Conservation (phyloP, 1,140 invertebrate species). For the Nasonia vitripennis region DNA sequence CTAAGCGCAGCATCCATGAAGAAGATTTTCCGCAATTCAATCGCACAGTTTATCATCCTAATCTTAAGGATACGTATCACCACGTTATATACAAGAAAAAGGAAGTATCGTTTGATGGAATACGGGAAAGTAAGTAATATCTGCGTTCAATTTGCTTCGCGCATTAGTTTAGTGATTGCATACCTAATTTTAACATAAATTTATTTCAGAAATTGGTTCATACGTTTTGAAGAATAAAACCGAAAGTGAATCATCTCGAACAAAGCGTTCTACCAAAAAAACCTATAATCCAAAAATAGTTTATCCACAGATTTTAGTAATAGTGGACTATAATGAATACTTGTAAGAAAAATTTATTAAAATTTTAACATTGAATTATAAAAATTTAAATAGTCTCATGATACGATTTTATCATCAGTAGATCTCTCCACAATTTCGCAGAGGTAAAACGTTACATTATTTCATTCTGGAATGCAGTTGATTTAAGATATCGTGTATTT, state of each 20-base stretch:
- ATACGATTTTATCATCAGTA: neutral
- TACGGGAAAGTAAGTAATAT: constrained; percentile 38
- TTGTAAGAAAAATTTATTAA: constrained; percentile 55
- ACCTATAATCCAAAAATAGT: constrained; percentile 52
- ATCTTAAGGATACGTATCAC: constrained; percentile 54
- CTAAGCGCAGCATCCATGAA: constrained; percentile 30
- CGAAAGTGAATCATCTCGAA: neutral
- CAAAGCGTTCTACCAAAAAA: constrained; percentile 42
- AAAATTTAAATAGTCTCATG: neutral
- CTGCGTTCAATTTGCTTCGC: neutral
- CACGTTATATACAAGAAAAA: constrained; percentile 62
- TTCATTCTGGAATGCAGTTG: constrained; percentile 63
- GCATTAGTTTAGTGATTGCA: neutral
- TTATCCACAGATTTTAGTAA: constrained; percentile 64
- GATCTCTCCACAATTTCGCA: constrained; percentile 37
- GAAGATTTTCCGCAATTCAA: constrained; percentile 18
- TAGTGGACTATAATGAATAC: constrained; percentile 61
- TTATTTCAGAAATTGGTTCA: constrained; percentile 50
- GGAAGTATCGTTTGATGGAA: constrained; percentile 35
- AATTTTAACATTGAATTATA: neutral
- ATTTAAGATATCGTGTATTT: constrained; percentile 61
- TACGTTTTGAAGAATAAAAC: constrained; percentile 5
- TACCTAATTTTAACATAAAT: constrained; percentile 14
- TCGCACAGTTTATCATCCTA: constrained; percentile 34
- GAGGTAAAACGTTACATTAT: constrained; percentile 58